Evolutionary conservation across 2,797 vertebrate genomes (phyloP).

Genomic region (Macropus fuliginosus): DNA sequence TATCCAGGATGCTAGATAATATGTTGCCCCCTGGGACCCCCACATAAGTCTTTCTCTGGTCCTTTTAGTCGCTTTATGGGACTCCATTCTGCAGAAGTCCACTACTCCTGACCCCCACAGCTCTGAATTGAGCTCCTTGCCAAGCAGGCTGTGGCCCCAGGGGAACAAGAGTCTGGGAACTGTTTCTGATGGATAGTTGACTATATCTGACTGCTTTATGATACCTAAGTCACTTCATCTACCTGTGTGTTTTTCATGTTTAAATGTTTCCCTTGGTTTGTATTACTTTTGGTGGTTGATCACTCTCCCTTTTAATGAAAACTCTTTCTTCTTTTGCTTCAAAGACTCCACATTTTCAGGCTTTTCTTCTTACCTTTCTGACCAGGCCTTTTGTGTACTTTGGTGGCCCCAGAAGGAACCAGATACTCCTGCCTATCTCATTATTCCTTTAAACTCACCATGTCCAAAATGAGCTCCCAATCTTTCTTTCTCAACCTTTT

Average conservation of each 20-base stretch:
- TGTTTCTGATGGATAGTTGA: not conserved
- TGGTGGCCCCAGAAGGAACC: too few species aligned
- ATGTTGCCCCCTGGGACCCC: not conserved
- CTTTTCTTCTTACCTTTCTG: not conserved
- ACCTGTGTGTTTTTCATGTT: too few species aligned
- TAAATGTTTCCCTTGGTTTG: not conserved
- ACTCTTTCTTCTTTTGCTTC: not conserved
- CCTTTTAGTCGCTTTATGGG: not conserved
- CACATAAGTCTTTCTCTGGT: not conserved
- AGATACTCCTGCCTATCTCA: not conserved
- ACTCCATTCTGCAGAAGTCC: not conserved
- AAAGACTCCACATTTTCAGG: not conserved
- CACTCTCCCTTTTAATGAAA: not conserved
- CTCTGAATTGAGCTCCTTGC: not conserved
- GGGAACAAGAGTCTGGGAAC: not conserved
- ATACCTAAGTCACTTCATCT: too few species aligned
- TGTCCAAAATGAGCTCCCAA: not conserved
- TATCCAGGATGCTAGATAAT: not conserved
- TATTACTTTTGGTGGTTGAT: not conserved
- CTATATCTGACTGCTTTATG: too few species aligned
- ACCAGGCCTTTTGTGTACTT: not conserved
- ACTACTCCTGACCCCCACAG: not conserved
- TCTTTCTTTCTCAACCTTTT: not conserved
- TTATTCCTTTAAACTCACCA: not conserved
- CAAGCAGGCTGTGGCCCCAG: not conserved